phyloP scores from a whole-genome alignment of 35 echinoderm and acorn worm species.

The Hemicentrotus pulcherrimus region DNA sequence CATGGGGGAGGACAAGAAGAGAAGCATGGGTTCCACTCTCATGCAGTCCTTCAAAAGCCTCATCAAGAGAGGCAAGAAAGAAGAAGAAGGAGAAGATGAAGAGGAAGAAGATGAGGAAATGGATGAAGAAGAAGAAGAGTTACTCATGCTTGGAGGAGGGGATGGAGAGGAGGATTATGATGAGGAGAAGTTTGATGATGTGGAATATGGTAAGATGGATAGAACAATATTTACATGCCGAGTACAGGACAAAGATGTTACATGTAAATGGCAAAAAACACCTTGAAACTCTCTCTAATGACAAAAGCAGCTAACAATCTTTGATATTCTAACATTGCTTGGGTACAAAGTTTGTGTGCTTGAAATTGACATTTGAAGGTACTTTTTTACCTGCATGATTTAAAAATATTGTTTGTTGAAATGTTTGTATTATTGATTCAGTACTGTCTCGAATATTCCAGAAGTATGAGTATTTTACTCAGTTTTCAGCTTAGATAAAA shows the following conservation, averaged over 20 bases:
- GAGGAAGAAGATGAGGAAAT: neutral
- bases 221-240: neutral
- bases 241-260: neutral
- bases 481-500: too few relatives aligned
- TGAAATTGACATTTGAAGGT: neutral
- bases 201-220: conserved; percentile 19
- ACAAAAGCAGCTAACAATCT: neutral
- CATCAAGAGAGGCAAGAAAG: conserved; percentile 42
- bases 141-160: neutral
- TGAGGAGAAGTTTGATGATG: conserved; percentile 22
- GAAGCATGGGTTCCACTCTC: conserved; percentile 28
- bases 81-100: neutral
- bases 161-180: conserved; percentile 17
- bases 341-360: neutral
- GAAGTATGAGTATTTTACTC: too few relatives aligned
- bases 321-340: neutral
- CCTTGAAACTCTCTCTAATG: neutral
- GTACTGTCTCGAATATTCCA: too few relatives aligned
- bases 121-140: conserved; percentile 15
- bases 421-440: too few relatives aligned
- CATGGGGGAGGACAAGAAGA: conserved; percentile 38
- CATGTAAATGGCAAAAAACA: neutral
- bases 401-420: too few relatives aligned
- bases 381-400: neutral
- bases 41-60: conserved; percentile 39